These are phyloP conservation scores for Leptinotarsa undecemlineata DNA, from an alignment of 1,140 invertebrate species.

Conservation along the genomic window DNA sequence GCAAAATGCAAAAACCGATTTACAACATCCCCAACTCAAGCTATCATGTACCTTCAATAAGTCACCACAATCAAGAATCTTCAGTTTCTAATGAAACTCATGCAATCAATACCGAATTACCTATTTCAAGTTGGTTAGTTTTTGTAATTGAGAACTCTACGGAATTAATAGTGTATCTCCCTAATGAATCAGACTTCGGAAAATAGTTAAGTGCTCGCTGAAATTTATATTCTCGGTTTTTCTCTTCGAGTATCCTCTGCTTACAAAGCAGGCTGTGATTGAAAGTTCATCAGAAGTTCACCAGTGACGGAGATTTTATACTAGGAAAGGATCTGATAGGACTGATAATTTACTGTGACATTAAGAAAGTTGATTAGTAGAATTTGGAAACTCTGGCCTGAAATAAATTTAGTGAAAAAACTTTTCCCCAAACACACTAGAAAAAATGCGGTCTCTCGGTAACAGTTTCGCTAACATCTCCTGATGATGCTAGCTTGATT, in stretches of 20 bases:
- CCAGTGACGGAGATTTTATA: not conserved
- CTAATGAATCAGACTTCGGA: not conserved
- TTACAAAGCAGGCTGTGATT: constrained; percentile 9
- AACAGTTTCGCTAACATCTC: too few relatives aligned
- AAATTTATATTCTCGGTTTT: constrained; percentile 10
- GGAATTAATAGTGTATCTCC: constrained; percentile 15
- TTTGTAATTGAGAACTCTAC: not conserved
- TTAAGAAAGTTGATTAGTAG: too few relatives aligned
- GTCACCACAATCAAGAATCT: not conserved
- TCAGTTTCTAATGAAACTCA: constrained; percentile 2
- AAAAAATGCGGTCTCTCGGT: too few relatives aligned
- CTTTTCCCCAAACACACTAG: too few relatives aligned
- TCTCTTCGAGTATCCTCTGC: constrained; percentile 10
- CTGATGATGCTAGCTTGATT: too few relatives aligned
- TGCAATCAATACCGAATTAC: constrained; percentile 5
- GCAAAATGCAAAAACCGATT: too few relatives aligned
- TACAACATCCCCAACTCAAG: too few relatives aligned
- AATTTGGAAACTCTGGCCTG: too few relatives aligned
- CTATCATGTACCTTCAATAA: not conserved
- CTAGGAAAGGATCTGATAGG: not conserved
- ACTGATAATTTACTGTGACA: not conserved
- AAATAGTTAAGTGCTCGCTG: constrained; percentile 12
- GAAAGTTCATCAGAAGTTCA: constrained; percentile 3
- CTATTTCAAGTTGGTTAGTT: not conserved
- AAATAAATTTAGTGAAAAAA: too few relatives aligned